Evolutionary conservation across 2,888 invertebrate species (phyloP), one percentile per base, ranked within the genome.

Genomic region (Aporophyla nigra): DNA sequence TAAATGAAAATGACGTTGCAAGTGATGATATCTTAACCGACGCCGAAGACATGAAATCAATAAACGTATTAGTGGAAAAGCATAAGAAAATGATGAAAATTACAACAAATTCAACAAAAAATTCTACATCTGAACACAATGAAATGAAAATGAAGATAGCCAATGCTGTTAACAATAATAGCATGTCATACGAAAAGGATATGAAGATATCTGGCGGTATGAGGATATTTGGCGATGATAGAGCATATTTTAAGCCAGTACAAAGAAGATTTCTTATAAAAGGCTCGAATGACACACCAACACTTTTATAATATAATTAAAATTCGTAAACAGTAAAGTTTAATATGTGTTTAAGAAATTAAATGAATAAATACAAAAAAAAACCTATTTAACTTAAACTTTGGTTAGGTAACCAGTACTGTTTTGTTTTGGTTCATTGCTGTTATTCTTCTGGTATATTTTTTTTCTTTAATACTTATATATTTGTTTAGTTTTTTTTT

Each of bases 191-290:
- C 0, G 16, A 40, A 66, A 46, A 46, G 5, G 24, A 59, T 19
- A 7, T 33, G 4, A 16, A 10, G 4, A n/a, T 58, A 12, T 67
- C 40, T 61, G 33, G 33, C 19, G 19, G 24, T 2, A 27, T 24
- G 27, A 58, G 51, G 2, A 51, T 10, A 1, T 43, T 19, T 24
- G 6, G 10, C 10, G 27, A 59, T 51, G 80, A 86, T 67, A 83
- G 9, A 54, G 19, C 51, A 27, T 69, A 84, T 67, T 87, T 78
- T 63, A 87, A 76, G 19, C 78, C 78, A 0, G 9, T 81, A n/a
- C 84, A 88, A 69, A 90, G 66, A 73, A 86, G 90, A 80, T 89
- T 84, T 74, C 19, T 76, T 62, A 24, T 83, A 24, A 86, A 86
- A 77, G 74, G n/a, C 24, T 71, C 78, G 1, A 19, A 62, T 19